Evolutionary conservation across 2,113 vertebrate genomes (phyloP), one percentile per base, ranked within the genome.

Genomic region (Percopsis transmontana): DNA sequence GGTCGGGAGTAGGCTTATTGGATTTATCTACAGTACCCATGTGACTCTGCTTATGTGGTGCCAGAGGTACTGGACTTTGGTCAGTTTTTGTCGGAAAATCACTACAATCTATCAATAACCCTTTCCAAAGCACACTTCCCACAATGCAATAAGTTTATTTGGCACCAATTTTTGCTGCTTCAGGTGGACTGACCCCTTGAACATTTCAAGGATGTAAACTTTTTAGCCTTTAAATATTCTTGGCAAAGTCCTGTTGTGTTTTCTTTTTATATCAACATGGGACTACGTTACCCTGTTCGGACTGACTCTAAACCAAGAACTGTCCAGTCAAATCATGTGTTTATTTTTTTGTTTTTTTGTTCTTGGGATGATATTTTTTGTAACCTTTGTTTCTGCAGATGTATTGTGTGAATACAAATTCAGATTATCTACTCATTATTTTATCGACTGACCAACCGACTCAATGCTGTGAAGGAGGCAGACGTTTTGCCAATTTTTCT

Each of bases 401-500:
- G 20, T 19, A 38, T n/a, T 51, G 5, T 51, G 44, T 61, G 9
- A 33, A 33, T 33, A 33, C 5, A 33, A 33, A 33, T n/a, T n/a
- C 3, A 7, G 27, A 6, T 33, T 33, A 33, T 33, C 27, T 23
- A 62, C 79, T 65, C 58, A 24, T 80, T 81, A 55, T 64, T 23
- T 48, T 69, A 58, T 27, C 19, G 20, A 77, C 74, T 79, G 75
- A 86, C 75, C 11, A 47, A 74, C 81, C 44, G 58, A 83, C 76
- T 80, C 70, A 81, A 85, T 72, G 87, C 88, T 91, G 88, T 91
- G 88, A 89, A 87, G 78, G 72, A 88, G 76, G 64, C 74, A 62
- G 64, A 70, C 71, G 42, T 61, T 78, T 66, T 79, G 70, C 74
- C 60, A 42, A 66, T 81, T 38, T 55, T 3, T 27, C 39, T 61